Evolutionary conservation across 1,140 invertebrate genomes (phyloP).

Genomic region (Stenopsyche tienmushanensis): DNA sequence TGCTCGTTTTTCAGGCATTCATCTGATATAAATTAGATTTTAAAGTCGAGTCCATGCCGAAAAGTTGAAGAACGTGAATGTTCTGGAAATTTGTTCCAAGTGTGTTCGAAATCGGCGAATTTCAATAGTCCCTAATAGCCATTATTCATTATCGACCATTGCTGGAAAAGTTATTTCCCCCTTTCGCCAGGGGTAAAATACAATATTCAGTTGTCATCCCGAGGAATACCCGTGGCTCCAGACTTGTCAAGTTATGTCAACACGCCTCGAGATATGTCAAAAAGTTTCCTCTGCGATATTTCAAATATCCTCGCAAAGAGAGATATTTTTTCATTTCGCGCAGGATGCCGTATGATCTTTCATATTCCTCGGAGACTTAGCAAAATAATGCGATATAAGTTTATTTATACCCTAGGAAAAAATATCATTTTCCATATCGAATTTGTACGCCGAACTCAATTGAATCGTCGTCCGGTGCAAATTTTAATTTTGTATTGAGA

Average conservation of each 20-base stretch:
- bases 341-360: not conserved
- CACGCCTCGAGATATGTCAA: slow-evolving; percentile 14
- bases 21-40: too few relatives aligned
- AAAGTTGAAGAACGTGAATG: too few relatives aligned
- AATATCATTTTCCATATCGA: too few relatives aligned
- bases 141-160: not conserved
- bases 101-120: too few relatives aligned
- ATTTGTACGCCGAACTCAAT: too few relatives aligned
- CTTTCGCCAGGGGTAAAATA: not conserved
- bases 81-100: too few relatives aligned
- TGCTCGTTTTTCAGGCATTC: too few relatives aligned
- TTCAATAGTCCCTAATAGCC: too few relatives aligned
- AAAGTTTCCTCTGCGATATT: slow-evolving; percentile 18
- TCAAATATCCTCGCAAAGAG: slow-evolving; percentile 5
- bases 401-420: too few relatives aligned
- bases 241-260: slow-evolving; percentile 24
- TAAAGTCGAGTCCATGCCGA: too few relatives aligned
- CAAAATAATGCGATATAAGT: not conserved
- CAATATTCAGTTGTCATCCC: slow-evolving; percentile 19
- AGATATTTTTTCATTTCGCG: slow-evolving; percentile 10
- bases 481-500: too few relatives aligned
- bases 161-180: not conserved
- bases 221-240: slow-evolving; percentile 9
- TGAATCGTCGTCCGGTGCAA: too few relatives aligned
- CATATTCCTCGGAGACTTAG: not conserved